Percentiles rank a stretch among this genome's conserved stretches.
Evolutionary conservation across 2,888 invertebrate species (phyloP).

Genomic region (Cheilosia urbana): DNA sequence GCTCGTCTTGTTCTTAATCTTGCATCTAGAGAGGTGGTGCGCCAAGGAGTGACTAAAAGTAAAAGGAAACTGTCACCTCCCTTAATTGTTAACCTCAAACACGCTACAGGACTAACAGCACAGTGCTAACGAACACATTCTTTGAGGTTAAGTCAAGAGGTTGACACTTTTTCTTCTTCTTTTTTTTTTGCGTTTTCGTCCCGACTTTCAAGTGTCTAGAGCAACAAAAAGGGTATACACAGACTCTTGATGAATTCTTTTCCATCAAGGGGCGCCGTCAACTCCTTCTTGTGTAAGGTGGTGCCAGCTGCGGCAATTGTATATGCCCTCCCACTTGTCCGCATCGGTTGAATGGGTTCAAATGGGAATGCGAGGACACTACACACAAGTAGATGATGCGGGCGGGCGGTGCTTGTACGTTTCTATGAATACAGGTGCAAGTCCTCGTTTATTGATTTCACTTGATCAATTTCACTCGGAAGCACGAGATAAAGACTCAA

Average conservation of each 20-base stretch:
- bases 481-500: conserved; percentile 23
- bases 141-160: conserved; percentile 70
- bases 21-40: too few species aligned
- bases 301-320: conserved; percentile 23
- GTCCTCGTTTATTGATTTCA: conserved; percentile 63
- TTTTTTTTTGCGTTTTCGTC: background rate
- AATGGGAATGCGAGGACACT: conserved; percentile 53
- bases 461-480: conserved; percentile 53
- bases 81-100: conserved; percentile 64
- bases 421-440: conserved; percentile 70
- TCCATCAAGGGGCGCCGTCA: background rate
- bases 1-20: conserved; percentile 25
- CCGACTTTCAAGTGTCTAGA: conserved; percentile 23
- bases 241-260: conserved; percentile 50
- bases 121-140: conserved; percentile 67
- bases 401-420: conserved; percentile 46
- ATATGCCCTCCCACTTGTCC: conserved; percentile 22
- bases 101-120: conserved; percentile 31
- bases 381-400: conserved; percentile 50
- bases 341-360: conserved; percentile 53
- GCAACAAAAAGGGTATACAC: conserved; percentile 30
- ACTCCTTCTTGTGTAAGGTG: background rate
- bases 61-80: conserved; percentile 11
- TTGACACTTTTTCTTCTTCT: conserved; percentile 37
- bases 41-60: background rate